Evolutionary conservation across 2,113 vertebrate genomes (phyloP), one percentile per base, ranked within the genome.

Genomic region (Antechinus stuartii): DNA sequence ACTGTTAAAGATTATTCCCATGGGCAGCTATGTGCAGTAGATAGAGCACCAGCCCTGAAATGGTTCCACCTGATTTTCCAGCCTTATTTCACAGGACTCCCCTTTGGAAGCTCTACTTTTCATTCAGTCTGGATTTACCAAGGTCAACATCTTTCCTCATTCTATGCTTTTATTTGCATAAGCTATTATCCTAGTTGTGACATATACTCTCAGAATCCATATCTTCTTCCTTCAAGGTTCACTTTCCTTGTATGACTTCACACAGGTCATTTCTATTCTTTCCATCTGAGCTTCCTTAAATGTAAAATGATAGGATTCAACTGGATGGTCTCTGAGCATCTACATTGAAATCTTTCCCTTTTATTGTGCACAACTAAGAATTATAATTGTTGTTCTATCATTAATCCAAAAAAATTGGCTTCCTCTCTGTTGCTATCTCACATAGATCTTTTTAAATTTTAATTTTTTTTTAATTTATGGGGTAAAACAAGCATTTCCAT

Each of bases 381-480:
- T 84, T n/a, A 7, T 84, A 93, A 96, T 96, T 91, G 92, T 93
- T 92, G 90, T 0, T 0, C 68, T 52, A 12, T 94, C 94, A 93
- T 95, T 76, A 61, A 96, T 0, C 14, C 96, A 90, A 97, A 96
- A 92, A 96, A 95, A 49, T 61, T 61, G 95, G 95, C 97, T 96
- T 95, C 97, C 94, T 95, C 96, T 94, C 92, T 52, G 26, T 57
- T 95, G 95, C 96, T 97, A 93, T 94, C 98, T 98, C 91, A 90
- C 54, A 97, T 49, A 94, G 94, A 96, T 95, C 96, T 97, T 98
- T 98, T 98, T 98, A 97, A 27, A 57, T 27, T 57, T 57, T 10
- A 10, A 57, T 30, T 61, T 61, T 42, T 42, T 30, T 61, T 61
- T 12, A 30, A 61, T 61, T 61, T 30, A 61, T 61, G 27, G 57